phyloP scores from a whole-genome alignment of 2,113 vertebrate genomes.

The Pavo muticus region DNA sequence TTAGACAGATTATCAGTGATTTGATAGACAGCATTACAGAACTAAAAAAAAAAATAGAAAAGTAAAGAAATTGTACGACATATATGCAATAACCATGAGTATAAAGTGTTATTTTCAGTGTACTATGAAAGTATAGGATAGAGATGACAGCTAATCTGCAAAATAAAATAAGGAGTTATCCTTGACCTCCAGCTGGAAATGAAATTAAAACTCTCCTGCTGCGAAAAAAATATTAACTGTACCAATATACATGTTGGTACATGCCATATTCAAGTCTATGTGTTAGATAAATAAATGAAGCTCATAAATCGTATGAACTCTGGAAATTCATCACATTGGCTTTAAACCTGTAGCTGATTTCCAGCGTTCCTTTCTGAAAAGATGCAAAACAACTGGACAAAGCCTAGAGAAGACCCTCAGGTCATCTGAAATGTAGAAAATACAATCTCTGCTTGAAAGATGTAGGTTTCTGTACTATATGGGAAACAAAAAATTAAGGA shows the following conservation, averaged over 20 bases:
- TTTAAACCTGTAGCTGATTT: background rate
- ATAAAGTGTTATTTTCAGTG: background rate
- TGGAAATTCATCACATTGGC: background rate
- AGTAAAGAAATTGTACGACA: background rate
- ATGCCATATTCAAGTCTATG: background rate
- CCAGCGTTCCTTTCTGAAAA: background rate
- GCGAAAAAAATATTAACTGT: background rate
- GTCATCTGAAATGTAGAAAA: background rate
- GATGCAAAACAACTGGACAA: background rate
- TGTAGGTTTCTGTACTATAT: background rate
- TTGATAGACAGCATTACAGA: background rate
- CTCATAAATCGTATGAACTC: background rate
- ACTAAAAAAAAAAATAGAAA: background rate
- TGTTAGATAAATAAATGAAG: background rate
- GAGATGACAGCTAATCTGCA: accelerated
- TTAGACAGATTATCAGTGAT: background rate
- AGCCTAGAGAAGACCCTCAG: background rate
- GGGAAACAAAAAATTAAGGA: background rate
- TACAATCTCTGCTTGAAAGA: background rate
- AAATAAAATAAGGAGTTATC: background rate
- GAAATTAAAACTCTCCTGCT: background rate
- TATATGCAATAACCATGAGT: background rate
- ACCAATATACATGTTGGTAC: background rate
- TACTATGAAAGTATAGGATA: background rate
- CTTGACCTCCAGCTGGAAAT: background rate